Base-by-base conservation (phyloP, 2,797 vertebrate genomes). In the Coluber constrictor region DNA sequence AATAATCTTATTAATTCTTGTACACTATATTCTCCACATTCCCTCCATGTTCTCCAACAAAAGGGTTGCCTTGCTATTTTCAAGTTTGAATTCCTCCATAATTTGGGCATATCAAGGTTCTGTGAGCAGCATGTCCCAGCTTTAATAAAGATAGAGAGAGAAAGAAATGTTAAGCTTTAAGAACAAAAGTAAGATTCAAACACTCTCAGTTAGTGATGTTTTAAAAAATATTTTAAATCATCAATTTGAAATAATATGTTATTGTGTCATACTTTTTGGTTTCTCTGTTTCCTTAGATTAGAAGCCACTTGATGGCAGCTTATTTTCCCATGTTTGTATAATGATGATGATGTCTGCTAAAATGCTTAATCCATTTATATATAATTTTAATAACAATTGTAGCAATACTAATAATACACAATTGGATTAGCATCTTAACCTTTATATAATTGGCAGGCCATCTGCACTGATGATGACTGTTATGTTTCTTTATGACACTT, bases 381-480 rank as follows among this genome's bases (percentile, higher is more conserved):
- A 57, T 88, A 56, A 55, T 88, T 88, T 83, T 83, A 83, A 47
- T 83, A 83, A 83, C 86, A 87, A 56, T n/a, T 54, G 51, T 56
- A 87, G 27, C 47, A 55, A 55, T 55, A 87, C 27, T 55, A 87
- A 87, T n/a, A n/a, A n/a, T 83, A 83, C 4, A 25, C 93, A 59
- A 87, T 90, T 94, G 1, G 63, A 57, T 91, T 37, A 93, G 93
- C 23, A 92, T 91, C 90, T 94, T 83, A 95, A 93, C 86, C 57
- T 87, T 66, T 86, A 87, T 87, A 70, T 90, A 37, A 37, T 63
- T 29, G 55, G 32, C 27, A 56, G n/a, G 15, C 20, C 57, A 56
- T 8, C 59, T 47, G 5, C 32, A 63, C 43, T 63, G 25, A 56
- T 27, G 43, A 43, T 27, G 43, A 43, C n/a, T 86, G 94, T 92